phyloP scores from a whole-genome alignment of 2,888 invertebrate species.

The Empis stercorea region DNA sequence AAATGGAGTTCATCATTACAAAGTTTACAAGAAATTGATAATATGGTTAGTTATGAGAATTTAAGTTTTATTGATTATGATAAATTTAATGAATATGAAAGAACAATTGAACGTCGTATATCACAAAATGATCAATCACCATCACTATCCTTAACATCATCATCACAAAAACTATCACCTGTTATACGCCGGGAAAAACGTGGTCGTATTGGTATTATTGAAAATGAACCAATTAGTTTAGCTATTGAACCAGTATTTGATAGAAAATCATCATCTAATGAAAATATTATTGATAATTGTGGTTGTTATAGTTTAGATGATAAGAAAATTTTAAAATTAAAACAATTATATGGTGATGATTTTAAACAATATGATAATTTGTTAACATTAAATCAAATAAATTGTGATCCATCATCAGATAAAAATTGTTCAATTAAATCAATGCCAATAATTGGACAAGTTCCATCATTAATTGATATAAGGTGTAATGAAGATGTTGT shows the following conservation, averaged over 20 bases:
- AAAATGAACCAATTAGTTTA: background rate
- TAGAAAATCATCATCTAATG: background rate
- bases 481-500: too few relatives aligned
- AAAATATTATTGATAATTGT: background rate
- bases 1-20: constrained; percentile 42
- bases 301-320: background rate
- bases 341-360: background rate
- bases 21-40: constrained; percentile 42
- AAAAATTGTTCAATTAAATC: too few relatives aligned
- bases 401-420: too few relatives aligned
- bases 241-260: too few relatives aligned
- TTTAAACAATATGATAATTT: background rate
- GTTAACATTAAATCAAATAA: background rate
- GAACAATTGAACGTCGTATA: constrained; percentile 28
- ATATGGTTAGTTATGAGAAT: constrained; percentile 43
- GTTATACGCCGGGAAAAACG: constrained; percentile 8
- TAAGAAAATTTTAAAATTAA: background rate
- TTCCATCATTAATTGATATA: too few relatives aligned
- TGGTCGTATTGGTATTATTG: background rate
- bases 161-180: too few relatives aligned
- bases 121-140: constrained; percentile 13
- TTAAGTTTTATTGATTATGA: constrained; percentile 45
- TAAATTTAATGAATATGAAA: constrained; percentile 38
- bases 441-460: too few relatives aligned
- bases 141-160: too few relatives aligned